Evolutionary conservation across 2,888 invertebrate genomes (phyloP).

Genomic region (Chrysina gloriosa): DNA sequence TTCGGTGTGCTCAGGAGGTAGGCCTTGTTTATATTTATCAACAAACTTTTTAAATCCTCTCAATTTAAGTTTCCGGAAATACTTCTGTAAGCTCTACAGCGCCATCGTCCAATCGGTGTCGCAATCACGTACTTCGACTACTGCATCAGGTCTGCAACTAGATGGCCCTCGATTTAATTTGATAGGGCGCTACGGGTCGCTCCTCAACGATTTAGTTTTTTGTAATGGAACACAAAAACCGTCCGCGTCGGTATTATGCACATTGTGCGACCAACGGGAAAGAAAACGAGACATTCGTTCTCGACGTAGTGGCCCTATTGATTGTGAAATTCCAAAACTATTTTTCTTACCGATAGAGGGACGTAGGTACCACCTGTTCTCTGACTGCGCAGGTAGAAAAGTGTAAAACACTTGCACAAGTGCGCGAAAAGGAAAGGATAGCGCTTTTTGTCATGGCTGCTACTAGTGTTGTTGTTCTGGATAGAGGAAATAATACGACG

Average conservation of each 20-base stretch:
- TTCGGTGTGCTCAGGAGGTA: too few species aligned
- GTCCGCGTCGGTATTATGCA: slow-evolving; percentile 59
- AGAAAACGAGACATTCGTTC: slow-evolving; percentile 15
- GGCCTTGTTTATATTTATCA: slow-evolving; percentile 6
- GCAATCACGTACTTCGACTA: too few species aligned
- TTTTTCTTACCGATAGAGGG: slow-evolving; percentile 59
- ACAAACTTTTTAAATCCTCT: slow-evolving; percentile 21
- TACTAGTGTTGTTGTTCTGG: slow-evolving; percentile 94
- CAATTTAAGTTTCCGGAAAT: too few species aligned
- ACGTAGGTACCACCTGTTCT: slow-evolving; percentile 59
- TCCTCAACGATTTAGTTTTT: slow-evolving; percentile 62
- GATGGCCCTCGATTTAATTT: too few species aligned
- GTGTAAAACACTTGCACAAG: slow-evolving; percentile 58
- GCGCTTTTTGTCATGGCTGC: slow-evolving; percentile 70
- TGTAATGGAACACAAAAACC: slow-evolving; percentile 62
- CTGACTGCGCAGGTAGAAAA: slow-evolving; percentile 61
- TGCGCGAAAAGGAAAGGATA: slow-evolving; percentile 56
- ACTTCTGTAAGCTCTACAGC: too few species aligned
- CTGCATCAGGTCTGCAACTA: too few species aligned
- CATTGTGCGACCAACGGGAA: slow-evolving; percentile 12
- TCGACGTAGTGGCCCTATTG: slow-evolving; percentile 13
- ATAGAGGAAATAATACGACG: slow-evolving; percentile 96
- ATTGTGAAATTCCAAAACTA: slow-evolving; percentile 31
- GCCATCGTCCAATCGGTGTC: too few species aligned
- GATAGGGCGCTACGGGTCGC: too few species aligned